Base-by-base conservation (phyloP, 53 echinoderm and acorn worm species). In the Pentamera pediparva region DNA sequence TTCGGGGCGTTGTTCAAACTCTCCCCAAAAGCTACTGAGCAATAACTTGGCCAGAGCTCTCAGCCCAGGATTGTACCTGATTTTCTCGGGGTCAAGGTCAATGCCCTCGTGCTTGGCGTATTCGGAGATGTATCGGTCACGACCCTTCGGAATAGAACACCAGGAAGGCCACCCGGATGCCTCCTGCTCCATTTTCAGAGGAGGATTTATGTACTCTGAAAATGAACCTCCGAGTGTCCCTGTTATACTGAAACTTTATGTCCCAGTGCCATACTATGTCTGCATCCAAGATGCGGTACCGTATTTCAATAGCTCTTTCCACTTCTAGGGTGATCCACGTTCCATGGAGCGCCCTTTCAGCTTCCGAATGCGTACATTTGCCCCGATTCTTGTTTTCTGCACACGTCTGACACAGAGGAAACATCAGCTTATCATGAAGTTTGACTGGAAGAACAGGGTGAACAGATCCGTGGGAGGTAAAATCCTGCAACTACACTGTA, bases 181-280 rank as follows among this genome's bases (percentile, higher is more conserved):
- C 28, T 86, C 79, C 25, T 86, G 86, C 58, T 89, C 82, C 1
- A 81, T 58, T 58, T 86, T 82, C 0, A 86, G 40, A 58, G 83
- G 83, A 0, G 79, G 79, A 55, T 85, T 70, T 10, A 90, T 83
- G 36, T 90, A 90, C 0, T 71, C 71, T 1, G 90, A 52, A 39
- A 90, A 64, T 6, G 36, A 75, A 17, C 75, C 85, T 1, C 48
- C 63, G 0, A 6, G 76, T 86, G 3, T 56, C 60, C 1, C 71
- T 63, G 13, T 80, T 37, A 41, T 77, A 75, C 15, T 51, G 37
- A 8, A 70, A 12, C 32, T 57, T 37, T 2, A 18, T 20, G 12
- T 79, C 40, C 39, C 82, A 89, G 52, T 89, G 82, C 90, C 89
- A 89, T 1, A 86, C 90, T 7, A 78, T 65, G 24, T 89, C 85